These are phyloP conservation scores for Myxocyprinus asiaticus DNA, from an alignment of 2,113 vertebrate species.

Conservation along the genomic window DNA sequence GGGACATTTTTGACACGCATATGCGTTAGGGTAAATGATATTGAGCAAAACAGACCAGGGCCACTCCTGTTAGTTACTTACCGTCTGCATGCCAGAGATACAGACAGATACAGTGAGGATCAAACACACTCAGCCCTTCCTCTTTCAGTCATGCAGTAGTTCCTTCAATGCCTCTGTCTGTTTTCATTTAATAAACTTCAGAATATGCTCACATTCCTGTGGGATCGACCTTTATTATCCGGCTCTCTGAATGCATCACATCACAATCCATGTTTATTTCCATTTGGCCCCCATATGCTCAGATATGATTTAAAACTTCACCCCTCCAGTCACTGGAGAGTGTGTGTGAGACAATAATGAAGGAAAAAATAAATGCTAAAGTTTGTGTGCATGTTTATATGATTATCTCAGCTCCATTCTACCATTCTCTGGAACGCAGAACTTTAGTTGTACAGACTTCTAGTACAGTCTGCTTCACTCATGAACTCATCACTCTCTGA, in stretches of 20 bases:
- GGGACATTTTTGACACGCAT: too few relatives aligned
- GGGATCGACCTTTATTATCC: slow-evolving; percentile 50
- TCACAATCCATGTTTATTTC: slow-evolving; percentile 45
- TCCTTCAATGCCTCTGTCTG: slow-evolving; percentile 25
- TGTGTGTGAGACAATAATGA: neutral
- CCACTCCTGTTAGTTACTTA: slow-evolving; percentile 15
- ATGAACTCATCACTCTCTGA: slow-evolving; percentile 2
- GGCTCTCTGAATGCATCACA: neutral
- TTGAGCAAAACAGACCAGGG: neutral
- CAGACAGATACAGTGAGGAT: slow-evolving; percentile 35
- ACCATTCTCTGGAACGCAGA: neutral
- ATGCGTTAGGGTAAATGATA: neutral
- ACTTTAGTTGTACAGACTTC: too few relatives aligned
- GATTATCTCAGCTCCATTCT: neutral
- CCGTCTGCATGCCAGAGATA: slow-evolving; percentile 3
- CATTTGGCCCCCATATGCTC: slow-evolving; percentile 12
- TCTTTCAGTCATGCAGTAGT: neutral
- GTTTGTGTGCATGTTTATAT: neutral
- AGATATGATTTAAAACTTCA: slow-evolving; percentile 40
- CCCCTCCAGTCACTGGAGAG: slow-evolving; percentile 28
- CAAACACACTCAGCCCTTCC: slow-evolving; percentile 23
- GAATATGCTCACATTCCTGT: slow-evolving; percentile 48
- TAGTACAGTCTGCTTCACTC: neutral
- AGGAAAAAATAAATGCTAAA: neutral
- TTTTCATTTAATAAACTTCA: slow-evolving; percentile 54